These are phyloP conservation scores for Coranthus polyacanthus DNA, from an alignment of 2,797 vertebrate genomes.

Conservation along the genomic window DNA sequence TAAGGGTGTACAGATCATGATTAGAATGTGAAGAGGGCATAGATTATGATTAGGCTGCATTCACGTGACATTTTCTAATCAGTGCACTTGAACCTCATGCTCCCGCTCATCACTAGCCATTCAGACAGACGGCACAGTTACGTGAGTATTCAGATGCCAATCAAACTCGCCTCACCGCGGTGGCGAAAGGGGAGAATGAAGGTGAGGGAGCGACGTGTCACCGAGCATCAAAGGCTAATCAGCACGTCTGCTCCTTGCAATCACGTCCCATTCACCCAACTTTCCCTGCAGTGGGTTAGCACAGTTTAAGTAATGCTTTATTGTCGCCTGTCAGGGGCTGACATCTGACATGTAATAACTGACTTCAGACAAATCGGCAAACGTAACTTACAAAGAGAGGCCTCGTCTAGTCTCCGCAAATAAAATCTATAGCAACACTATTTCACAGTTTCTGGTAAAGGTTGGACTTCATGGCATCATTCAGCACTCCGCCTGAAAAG, in stretches of 20 bases:
- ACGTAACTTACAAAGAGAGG: conserved; percentile 7
- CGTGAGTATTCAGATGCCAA: conserved; percentile 67
- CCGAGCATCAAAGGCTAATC: conserved; percentile 71
- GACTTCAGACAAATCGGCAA: conserved; percentile 19
- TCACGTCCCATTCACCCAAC: conserved; percentile 80
- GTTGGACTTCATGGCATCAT: too few species aligned
- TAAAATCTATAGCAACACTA: not conserved
- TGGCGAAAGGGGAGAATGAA: conserved; percentile 20
- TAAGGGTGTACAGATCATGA: conserved; percentile 34
- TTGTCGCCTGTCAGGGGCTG: conserved; percentile 50
- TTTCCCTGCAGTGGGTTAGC: conserved; percentile 39
- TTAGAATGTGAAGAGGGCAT: conserved; percentile 32
- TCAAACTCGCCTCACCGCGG: conserved; percentile 33
- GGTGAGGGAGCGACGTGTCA: conserved; percentile 59
- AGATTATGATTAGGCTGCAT: conserved; percentile 43
- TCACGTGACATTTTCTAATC: conserved; percentile 64
- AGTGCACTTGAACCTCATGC: conserved; percentile 53
- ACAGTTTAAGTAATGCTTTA: conserved; percentile 48
- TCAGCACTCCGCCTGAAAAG: too few species aligned
- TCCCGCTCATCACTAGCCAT: conserved; percentile 74
- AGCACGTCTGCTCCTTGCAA: conserved; percentile 72
- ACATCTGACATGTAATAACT: conserved; percentile 57
- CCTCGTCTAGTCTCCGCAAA: not conserved
- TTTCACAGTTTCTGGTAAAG: too few species aligned
- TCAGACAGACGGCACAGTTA: conserved; percentile 44